Conservation (phyloP, 1,140 invertebrate species). For the Plodia interpunctella region DNA sequence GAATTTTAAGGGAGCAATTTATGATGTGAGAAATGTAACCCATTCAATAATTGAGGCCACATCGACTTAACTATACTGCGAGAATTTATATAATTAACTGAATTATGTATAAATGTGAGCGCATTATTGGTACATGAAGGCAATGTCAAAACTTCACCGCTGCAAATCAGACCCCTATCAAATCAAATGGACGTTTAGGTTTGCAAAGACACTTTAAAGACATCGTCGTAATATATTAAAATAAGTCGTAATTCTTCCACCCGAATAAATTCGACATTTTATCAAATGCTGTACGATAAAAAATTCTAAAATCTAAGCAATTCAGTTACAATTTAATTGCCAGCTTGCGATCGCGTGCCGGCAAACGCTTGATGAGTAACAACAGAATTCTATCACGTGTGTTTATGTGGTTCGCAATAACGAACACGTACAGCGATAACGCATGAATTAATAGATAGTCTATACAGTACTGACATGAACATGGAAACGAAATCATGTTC, state of each 20-base stretch:
- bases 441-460: neutral
- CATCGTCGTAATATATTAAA: too few relatives aligned
- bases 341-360: neutral
- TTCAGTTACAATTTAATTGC: neutral
- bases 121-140: too few relatives aligned
- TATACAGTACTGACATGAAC: neutral
- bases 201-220: too few relatives aligned
- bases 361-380: neutral
- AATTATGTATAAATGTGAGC: too few relatives aligned
- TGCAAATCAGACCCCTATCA: too few relatives aligned
- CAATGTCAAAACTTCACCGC: too few relatives aligned
- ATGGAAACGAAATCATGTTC: neutral
- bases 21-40: too few relatives aligned
- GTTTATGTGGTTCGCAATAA: neutral
- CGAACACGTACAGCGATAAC: neutral
- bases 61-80: too few relatives aligned
- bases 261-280: neutral
- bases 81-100: too few relatives aligned
- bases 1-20: too few relatives aligned
- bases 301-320: neutral
- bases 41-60: too few relatives aligned
- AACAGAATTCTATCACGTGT: conserved; percentile 4
- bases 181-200: too few relatives aligned
- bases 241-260: neutral
- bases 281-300: neutral